Base-by-base conservation (phyloP, 1,140 invertebrate species). In the Scylla paramamosain region DNA sequence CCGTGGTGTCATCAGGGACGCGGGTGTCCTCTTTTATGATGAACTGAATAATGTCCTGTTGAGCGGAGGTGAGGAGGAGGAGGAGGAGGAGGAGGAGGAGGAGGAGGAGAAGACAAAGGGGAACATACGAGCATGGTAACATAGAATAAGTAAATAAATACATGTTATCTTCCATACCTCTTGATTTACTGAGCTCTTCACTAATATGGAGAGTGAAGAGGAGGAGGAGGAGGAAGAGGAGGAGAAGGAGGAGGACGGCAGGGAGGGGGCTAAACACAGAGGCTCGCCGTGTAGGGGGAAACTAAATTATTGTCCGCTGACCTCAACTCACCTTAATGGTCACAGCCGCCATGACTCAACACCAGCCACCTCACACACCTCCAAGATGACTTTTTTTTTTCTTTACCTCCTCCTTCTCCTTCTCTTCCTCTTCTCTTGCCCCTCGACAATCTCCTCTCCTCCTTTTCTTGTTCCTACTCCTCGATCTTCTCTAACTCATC, bases 251-350 rank as follows among this genome's bases (percentile, higher is more conserved):
- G 90, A 92, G 91, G 91, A 82, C 67, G 82, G 12, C 67, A 8
- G 28, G 59, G 31, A 32, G 32, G 91, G 45, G 59, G 32, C 91
- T 82, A 77, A 92, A 92, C 29, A 82, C 39, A 92, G 32, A 82
- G 91, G 91, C 67, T 32, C 31, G 29, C 67, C 52, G 67, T 91
- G 52, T 59, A 59, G 67, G 91, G 20, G 91, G 31, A 32, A 93
- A 93, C 46, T 93, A 93, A 93, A 93, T 93, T 84, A 67, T 93
- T 84, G 82, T 32, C 20, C 46, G 32, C 77, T 86, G 67, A 83
- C 91, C 59, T 20, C 29, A 32, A 82, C 46, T 90, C 88, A 28
- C 48, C 48, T 90, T 90, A 46, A 28, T 90, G 29, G 48, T 46
- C 45, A 90, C 88, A 28, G 45, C 32, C 39, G 28, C 45, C 45